Percentiles rank a stretch among this genome's conserved stretches.
These are phyloP conservation scores for Nothocercus nigrocapillus DNA, from an alignment of 2,113 vertebrate genomes.

Conservation along the genomic window DNA sequence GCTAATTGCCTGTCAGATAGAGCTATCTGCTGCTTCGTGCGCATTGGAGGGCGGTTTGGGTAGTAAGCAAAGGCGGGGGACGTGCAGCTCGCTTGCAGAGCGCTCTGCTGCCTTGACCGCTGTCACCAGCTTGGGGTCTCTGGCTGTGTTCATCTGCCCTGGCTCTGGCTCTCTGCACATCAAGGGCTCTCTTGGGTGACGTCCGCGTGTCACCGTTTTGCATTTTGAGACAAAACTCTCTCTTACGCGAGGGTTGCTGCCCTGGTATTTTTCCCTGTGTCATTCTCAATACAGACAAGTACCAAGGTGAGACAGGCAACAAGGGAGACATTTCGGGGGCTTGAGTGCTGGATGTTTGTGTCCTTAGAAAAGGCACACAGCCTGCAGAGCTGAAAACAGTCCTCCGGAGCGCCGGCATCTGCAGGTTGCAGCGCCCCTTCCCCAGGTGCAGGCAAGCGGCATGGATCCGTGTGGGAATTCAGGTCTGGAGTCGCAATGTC, in stretches of 20 bases:
- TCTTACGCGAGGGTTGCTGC: background rate
- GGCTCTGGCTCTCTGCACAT: background rate
- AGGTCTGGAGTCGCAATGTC: background rate
- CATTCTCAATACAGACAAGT: rapidly evolving
- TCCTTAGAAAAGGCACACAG: too few species aligned
- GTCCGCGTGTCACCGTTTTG: background rate
- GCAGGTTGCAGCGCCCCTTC: too few species aligned
- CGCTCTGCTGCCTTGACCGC: too few species aligned
- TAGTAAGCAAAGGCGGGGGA: background rate
- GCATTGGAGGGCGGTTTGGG: background rate
- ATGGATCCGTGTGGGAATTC: background rate
- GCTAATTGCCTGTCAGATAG: slow-evolving; percentile 63
- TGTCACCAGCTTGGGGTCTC: too few species aligned
- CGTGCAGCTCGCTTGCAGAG: background rate
- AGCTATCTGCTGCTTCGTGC: background rate
- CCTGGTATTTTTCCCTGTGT: background rate
- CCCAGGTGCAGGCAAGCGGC: too few species aligned
- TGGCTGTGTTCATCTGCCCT: background rate
- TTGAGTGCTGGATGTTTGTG: background rate
- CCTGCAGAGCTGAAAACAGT: background rate
- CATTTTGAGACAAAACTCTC: background rate
- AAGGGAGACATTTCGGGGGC: background rate
- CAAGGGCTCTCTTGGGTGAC: background rate
- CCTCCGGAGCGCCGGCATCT: too few species aligned
- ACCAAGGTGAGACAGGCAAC: rapidly evolving